Evolutionary conservation across 2,113 vertebrate species (phyloP), one percentile per base, ranked within the genome.

Genomic region (Morone saxatilis): DNA sequence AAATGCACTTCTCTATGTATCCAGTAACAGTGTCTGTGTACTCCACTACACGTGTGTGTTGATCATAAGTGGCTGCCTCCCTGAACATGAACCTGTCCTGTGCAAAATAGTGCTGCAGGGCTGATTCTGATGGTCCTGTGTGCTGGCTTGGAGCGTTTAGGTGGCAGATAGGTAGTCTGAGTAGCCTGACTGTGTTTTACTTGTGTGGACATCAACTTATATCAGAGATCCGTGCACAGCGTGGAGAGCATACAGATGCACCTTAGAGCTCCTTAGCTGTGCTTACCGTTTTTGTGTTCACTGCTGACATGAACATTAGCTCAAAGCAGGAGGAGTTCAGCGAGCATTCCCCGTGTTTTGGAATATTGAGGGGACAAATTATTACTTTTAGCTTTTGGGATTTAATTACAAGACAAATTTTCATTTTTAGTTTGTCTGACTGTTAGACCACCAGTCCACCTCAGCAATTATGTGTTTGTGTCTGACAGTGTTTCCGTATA

Each of bases 401-500:
- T 31, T 31, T 31, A 31, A 31, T 36, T n/a, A 14, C 25, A 38
- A 4, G 1, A 62, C 38, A 63, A n/a, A 63, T 63, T 63, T 41
- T 10, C 61, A 63, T 63, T 41, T 11, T 41, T 41, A 31, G 31
- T 2, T 20, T 12, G 20, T 12, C 41, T 41, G 41, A 17, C 3
- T 6, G 12, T 0, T 14, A 11, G 17, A 62, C 14, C 4, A 7
- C 0, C 22, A 1, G 2, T 14, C 25, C 31, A 14, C 11, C 57
- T 2, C 59, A 19, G 14, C 14, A 5, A 4, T 38, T 61, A 61
- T 1, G 3, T 8, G 16, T 17, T 41, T 63, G 11, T 12, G 45
- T 57, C 10, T 51, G 11, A 36, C 16, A 16, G n/a, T 67, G 62
- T 59, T 61, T 81, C 36, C 43, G 61, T 69, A 45, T 66, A 40